phyloP scores from a whole-genome alignment of 2,888 invertebrate genomes.

The Apantesis nais region DNA sequence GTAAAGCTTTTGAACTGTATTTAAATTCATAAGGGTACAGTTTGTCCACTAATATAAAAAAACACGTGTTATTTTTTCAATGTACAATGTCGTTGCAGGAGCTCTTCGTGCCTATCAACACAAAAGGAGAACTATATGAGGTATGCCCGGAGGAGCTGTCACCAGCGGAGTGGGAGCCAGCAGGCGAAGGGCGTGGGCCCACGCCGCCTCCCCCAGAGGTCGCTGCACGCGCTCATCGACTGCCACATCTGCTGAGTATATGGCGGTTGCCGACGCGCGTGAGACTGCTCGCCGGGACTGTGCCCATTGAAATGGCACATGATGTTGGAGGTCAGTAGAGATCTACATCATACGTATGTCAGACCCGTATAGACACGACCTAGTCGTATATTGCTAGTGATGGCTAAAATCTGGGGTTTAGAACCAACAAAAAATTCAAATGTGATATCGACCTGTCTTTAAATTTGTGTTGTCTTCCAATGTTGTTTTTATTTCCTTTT shows the following conservation, averaged over 20 bases:
- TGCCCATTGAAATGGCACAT: conserved; percentile 86
- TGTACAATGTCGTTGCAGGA: conserved; percentile 77
- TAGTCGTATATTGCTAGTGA: too few species aligned
- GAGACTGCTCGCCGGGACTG: conserved; percentile 85
- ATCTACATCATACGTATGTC: background rate
- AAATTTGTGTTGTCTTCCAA: background rate
- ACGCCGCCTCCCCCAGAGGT: conserved; percentile 78
- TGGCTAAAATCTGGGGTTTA: too few species aligned
- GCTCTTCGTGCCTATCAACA: conserved; percentile 90
- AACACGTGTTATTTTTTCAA: conserved; percentile 7
- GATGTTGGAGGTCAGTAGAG: conserved; percentile 85
- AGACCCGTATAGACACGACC: too few species aligned
- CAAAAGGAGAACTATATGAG: conserved; percentile 91
- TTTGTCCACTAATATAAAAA: background rate
- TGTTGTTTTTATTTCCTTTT: background rate
- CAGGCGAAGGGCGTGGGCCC: conserved; percentile 74
- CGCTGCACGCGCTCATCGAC: conserved; percentile 83
- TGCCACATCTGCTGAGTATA: conserved; percentile 85
- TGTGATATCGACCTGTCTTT: too few species aligned
- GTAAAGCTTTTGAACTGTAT: background rate
- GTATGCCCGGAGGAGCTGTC: conserved; percentile 84
- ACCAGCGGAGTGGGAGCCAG: conserved; percentile 82
- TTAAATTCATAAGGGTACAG: background rate
- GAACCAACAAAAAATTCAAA: too few species aligned
- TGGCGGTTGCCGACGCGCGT: conserved; percentile 86